A percentile compares a stretch with the other conserved stretches of the same genome.
Conservation (phyloP, 2,113 vertebrate genomes). For the Eulemur rufifrons region DNA sequence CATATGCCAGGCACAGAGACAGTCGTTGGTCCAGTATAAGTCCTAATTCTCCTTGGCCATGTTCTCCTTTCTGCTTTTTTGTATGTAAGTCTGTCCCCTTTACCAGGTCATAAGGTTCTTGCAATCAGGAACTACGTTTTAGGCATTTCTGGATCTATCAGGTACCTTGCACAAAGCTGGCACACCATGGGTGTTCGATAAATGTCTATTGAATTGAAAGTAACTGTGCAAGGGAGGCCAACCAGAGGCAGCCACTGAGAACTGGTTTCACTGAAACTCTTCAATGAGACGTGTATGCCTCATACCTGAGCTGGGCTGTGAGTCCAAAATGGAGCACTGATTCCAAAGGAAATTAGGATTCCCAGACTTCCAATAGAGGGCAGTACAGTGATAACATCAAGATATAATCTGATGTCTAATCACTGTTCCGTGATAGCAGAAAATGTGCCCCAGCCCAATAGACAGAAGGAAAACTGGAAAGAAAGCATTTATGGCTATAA, state of each 20-base stretch:
- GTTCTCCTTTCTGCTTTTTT: neutral
- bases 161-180: neutral
- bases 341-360: constrained; percentile 43
- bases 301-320: neutral
- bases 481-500: constrained; percentile 59
- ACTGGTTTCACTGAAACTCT: neutral
- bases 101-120: neutral
- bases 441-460: constrained; percentile 15
- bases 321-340: neutral
- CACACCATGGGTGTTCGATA: neutral
- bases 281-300: neutral
- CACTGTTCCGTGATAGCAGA: constrained; percentile 25
- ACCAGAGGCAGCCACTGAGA: neutral
- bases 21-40: neutral
- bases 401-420: constrained; percentile 32
- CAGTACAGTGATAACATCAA: constrained; percentile 6
- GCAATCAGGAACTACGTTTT: neutral
- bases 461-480: constrained; percentile 71
- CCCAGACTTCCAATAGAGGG: constrained; percentile 50
- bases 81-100: neutral
- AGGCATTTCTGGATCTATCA: neutral
- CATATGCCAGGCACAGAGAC: neutral
- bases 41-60: neutral
- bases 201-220: neutral
- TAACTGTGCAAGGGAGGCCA: neutral